Evolutionary conservation across 1,140 invertebrate genomes (phyloP), one percentile per base, ranked within the genome.

Genomic region (Orchestia grillus): DNA sequence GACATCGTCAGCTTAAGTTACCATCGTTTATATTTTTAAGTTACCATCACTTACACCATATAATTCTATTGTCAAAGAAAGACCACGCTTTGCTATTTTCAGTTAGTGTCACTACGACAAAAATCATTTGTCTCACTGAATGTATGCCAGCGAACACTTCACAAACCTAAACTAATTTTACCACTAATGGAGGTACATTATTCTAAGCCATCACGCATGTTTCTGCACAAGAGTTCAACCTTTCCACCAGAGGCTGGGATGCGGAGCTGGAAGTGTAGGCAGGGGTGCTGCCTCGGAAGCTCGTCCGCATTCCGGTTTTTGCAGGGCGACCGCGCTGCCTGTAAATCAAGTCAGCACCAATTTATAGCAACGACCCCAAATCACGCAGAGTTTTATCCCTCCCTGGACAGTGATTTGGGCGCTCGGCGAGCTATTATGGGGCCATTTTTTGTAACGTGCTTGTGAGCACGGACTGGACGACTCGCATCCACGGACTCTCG

Each of bases 311-410:
- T 77, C 62, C 62, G 62, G 62, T 90, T 90, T 90, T 41, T 90
- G 88, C 88, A 3, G 88, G 11, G 23, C 88, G 88, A 16, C 15
- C 88, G 8, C 36, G 4, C 36, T 11, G 23, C 41, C 44, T 47
- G 43, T 45, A 94, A 94, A 94, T 94, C 92, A 94, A 45, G 92
- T 94, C 92, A 45, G 92, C 92, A 45, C 92, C 92, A 94, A 94
- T 94, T 94, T 94, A 94, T 45, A 42, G 92, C 43, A 44, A 94
- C 92, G 92, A 94, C 92, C 92, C 44, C 92, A 94, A 94, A 94
- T 94, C 92, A 94, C 92, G 92, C 92, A 94, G 19, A 47, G 92
- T 94, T 94, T 91, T 94, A 94, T 94, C 43, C 92, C 92, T 94
- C 92, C 92, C 92, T 45, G 92, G 92, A 94, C 92, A 94, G 92